phyloP scores from a whole-genome alignment of 1,140 invertebrate species.

The Atta texana region DNA sequence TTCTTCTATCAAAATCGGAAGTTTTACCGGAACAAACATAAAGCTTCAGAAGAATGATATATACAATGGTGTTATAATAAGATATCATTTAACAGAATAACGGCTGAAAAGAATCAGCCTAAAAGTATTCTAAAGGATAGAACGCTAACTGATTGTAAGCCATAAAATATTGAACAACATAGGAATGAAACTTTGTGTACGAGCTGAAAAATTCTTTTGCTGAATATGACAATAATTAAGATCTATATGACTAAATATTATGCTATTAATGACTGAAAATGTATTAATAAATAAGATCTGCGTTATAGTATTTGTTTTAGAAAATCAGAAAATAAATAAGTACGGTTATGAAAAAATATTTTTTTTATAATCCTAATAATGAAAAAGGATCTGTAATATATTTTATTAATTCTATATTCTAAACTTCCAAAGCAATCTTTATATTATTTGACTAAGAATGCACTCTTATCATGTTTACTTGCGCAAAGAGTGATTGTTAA shows the following conservation, averaged over 20 bases:
- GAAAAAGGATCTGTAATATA: not conserved
- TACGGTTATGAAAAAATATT: not conserved
- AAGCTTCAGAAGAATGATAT: not conserved
- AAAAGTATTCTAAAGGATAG: slow-evolving; percentile 53
- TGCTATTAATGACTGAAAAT: not conserved
- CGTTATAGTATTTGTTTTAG: not conserved
- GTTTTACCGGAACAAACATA: slow-evolving; percentile 50
- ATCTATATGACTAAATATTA: slow-evolving; percentile 3
- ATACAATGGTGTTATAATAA: not conserved
- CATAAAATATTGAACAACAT: slow-evolving; percentile 33
- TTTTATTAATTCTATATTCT: not conserved
- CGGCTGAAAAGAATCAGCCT: slow-evolving; percentile 43
- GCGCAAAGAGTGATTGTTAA: not conserved
- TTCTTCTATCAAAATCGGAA: not conserved
- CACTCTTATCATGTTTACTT: not conserved
- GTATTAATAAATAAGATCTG: not conserved
- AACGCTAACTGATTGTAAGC: not conserved
- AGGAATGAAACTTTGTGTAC: slow-evolving; percentile 20
- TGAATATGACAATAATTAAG: slow-evolving; percentile 10
- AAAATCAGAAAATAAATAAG: not conserved
- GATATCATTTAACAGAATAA: not conserved
- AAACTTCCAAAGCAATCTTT: not conserved
- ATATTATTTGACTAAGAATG: not conserved
- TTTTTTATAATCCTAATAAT: not conserved
- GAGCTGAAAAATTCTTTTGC: slow-evolving; percentile 26